phyloP scores from a whole-genome alignment of 2,888 invertebrate species.

The Leptogaster cylindrica region DNA sequence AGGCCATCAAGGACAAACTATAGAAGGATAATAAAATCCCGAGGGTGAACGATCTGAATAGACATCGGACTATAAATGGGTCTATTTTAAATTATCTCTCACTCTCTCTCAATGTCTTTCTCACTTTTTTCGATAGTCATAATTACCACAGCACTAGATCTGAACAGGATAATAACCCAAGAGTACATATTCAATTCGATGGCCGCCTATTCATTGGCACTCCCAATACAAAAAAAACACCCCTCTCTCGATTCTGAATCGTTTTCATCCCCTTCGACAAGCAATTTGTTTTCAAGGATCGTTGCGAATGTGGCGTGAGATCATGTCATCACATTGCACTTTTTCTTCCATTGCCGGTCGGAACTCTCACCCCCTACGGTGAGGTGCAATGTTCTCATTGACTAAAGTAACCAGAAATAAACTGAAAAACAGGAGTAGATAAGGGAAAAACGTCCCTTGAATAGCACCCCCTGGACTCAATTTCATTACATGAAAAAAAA shows the following conservation, averaged over 20 bases:
- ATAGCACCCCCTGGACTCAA: constrained; percentile 26
- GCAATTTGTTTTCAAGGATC: constrained; percentile 2
- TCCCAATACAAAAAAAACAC: background rate
- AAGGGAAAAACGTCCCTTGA: constrained; percentile 5
- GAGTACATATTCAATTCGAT: background rate
- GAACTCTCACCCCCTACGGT: constrained; percentile 8
- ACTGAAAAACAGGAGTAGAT: background rate
- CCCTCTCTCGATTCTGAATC: too few relatives aligned
- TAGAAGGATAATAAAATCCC: background rate
- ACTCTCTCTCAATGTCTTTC: too few relatives aligned
- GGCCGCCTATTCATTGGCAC: background rate
- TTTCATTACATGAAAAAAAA: constrained; percentile 8
- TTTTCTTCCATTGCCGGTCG: background rate
- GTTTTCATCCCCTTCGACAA: too few relatives aligned
- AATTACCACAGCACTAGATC: too few relatives aligned
- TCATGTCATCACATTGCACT: constrained; percentile 37
- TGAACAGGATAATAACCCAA: too few relatives aligned
- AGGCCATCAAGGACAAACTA: background rate
- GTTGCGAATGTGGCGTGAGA: constrained; percentile 25
- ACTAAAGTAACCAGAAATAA: constrained; percentile 29
- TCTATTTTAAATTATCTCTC: too few relatives aligned
- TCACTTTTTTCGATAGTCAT: too few relatives aligned
- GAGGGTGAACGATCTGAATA: too few relatives aligned
- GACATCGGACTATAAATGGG: too few relatives aligned
- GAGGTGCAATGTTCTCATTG: constrained; percentile 25